Base-by-base conservation (phyloP, 2,797 vertebrate species). In the Pempheris klunzingeri region DNA sequence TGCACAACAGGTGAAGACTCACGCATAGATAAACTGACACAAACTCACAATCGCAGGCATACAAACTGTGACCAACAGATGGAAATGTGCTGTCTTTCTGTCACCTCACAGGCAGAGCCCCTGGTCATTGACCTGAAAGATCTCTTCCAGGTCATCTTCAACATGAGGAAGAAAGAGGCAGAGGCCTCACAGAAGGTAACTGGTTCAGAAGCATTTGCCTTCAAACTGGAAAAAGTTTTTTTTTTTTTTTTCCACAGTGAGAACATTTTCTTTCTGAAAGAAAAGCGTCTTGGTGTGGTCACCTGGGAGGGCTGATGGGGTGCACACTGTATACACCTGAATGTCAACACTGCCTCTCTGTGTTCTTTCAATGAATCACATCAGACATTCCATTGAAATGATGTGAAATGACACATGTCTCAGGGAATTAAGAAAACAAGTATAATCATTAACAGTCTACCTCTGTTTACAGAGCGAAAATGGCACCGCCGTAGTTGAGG, bases 101-200 rank as follows among this genome's bases (percentile, higher is more conserved):
- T 77, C 65, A 5, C 61, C 52, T 3, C 0, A 7, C 82, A 99
- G 98, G 98, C 97, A 1, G 98, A 99, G 77, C 96, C 98, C 1
- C 90, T 99, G 74, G 98, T 99, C 46, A 87, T 97, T 13, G 98
- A 99, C 83, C 95, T 99, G 73, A 99, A 99, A 89, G 97, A 99
- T 83, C 96, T 99, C 30, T 99, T 99, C 85, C 97, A 99, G 84
- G 92, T 99, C 82, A 97, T 99, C 85, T 99, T 98, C 88, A 98
- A 99, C 75, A 81, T 95, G 84, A 98, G 95, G 92, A 97, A 97
- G 90, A 97, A 97, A 24, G 97, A 99, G 78, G 93, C 95, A 0
- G 96, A 98, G 65, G 82, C 87, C 50, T 81, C 85, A 11, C 82
- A 94, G 66, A 97, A 97, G 95, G 95, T 95, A 87, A 36, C 26